phyloP scores from a whole-genome alignment of 2,888 invertebrate species.

The Brachynemurus nebulosus region DNA sequence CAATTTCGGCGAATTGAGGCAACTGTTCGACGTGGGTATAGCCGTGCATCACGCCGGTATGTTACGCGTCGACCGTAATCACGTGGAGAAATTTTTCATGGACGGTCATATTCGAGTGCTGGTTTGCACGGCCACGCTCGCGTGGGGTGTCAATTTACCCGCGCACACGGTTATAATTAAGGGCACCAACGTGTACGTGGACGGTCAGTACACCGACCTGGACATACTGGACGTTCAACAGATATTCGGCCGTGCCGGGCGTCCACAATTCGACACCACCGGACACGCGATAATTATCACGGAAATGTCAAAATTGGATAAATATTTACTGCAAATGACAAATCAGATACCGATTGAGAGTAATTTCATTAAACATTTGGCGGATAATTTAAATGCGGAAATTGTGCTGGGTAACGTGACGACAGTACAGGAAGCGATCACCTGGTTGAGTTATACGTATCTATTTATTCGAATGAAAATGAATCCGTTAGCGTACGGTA shows the following conservation, averaged over 20 bases:
- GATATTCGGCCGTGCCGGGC: constrained; percentile 96
- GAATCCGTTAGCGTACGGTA: constrained; percentile 72
- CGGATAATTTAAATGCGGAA: constrained; percentile 98
- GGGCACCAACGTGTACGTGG: constrained; percentile 97
- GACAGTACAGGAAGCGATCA: constrained; percentile 89
- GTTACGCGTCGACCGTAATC: constrained; percentile 66
- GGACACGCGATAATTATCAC: constrained; percentile 96
- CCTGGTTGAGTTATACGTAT: constrained; percentile 97
- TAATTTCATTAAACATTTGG: constrained; percentile 79
- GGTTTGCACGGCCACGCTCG: constrained; percentile 93
- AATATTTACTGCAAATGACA: constrained; percentile 86
- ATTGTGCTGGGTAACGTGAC: constrained; percentile 91
- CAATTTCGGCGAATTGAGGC: constrained; percentile 67
- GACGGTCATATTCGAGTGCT: constrained; percentile 79
- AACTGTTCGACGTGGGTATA: constrained; percentile 76
- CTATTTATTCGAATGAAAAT: constrained; percentile 85
- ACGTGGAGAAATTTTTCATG: constrained; percentile 78
- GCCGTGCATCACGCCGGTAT: constrained; percentile 96
- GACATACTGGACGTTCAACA: constrained; percentile 95
- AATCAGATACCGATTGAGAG: constrained; percentile 98
- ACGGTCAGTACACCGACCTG: constrained; percentile 85
- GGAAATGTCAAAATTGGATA: constrained; percentile 75
- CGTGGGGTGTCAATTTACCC: constrained; percentile 99
- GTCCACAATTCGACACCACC: constrained; percentile 92
- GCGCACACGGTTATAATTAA: constrained; percentile 95